Conservation (phyloP, 2,888 invertebrate species). For the Helleia helle region DNA sequence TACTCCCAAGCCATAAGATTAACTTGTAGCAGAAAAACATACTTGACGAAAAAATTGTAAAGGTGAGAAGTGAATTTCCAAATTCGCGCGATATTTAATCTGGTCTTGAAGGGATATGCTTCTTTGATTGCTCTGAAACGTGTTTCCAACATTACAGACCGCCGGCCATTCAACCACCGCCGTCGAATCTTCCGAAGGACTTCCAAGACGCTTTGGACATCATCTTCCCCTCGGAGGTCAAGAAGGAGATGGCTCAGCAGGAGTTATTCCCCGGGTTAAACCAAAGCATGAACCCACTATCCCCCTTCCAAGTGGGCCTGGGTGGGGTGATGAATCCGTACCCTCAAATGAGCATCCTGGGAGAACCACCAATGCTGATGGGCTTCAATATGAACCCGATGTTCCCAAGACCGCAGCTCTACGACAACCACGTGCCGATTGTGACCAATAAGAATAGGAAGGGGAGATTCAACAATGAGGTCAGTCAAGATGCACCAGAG, state of each 20-base stretch:
- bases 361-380: slow-evolving; percentile 40
- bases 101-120: no score
- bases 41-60: no score
- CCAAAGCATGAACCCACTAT: slow-evolving; percentile 21
- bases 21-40: no score
- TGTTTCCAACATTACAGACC: slow-evolving; percentile 11
- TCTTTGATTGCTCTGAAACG: no score
- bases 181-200: slow-evolving; percentile 70
- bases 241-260: slow-evolving; percentile 27
- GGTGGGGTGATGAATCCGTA: slow-evolving; percentile 30
- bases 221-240: slow-evolving; percentile 71
- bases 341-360: slow-evolving; percentile 25
- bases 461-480: slow-evolving; percentile 15
- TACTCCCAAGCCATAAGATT: no score
- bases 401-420: slow-evolving; percentile 46
- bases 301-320: slow-evolving; percentile 26
- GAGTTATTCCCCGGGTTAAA: slow-evolving; percentile 27
- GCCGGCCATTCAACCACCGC: slow-evolving; percentile 21
- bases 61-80: no score
- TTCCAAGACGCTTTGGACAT: slow-evolving; percentile 79
- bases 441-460: slow-evolving; percentile 20
- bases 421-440: slow-evolving; percentile 53
- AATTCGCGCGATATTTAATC: no score
- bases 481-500: slow-evolving; percentile 18
- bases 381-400: slow-evolving; percentile 50